phyloP scores from a whole-genome alignment of 2,888 invertebrate genomes.

The Harmothoe impar region DNA sequence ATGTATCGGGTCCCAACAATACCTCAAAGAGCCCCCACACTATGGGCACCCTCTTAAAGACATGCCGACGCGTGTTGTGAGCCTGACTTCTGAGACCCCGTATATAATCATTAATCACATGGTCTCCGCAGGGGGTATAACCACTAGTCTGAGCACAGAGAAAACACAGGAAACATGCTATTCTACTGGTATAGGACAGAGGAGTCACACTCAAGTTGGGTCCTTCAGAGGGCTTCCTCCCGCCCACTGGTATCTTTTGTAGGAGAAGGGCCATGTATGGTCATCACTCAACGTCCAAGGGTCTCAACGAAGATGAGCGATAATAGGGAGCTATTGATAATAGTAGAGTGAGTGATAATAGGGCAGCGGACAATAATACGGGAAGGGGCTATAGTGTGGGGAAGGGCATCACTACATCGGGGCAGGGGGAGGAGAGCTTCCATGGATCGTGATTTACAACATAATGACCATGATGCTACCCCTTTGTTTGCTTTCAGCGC shows the following conservation, averaged over 20 bases:
- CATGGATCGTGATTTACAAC: not conserved
- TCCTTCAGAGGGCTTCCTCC: not conserved
- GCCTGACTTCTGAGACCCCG: slow-evolving; percentile 2
- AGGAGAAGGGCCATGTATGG: not conserved
- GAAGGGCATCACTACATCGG: not conserved
- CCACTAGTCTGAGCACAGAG: not conserved
- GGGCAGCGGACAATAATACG: not conserved
- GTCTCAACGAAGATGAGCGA: not conserved
- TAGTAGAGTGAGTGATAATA: not conserved
- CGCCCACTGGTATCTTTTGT: too few relatives aligned
- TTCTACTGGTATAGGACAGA: not conserved
- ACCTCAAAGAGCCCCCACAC: too few relatives aligned
- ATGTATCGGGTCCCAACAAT: too few relatives aligned
- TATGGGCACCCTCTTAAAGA: too few relatives aligned
- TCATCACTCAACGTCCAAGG: not conserved
- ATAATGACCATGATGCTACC: not conserved
- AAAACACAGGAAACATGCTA: slow-evolving; percentile 27
- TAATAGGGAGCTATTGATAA: not conserved
- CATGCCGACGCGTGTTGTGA: not conserved
- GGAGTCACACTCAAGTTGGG: not conserved
- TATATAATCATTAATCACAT: slow-evolving; percentile 29
- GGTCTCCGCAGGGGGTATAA: not conserved
- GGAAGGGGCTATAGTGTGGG: not conserved
- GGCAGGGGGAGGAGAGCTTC: not conserved
- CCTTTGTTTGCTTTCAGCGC: not conserved